Conservation (phyloP, 2,113 vertebrate genomes). For the Calyptommatus sinebrachiatus region DNA sequence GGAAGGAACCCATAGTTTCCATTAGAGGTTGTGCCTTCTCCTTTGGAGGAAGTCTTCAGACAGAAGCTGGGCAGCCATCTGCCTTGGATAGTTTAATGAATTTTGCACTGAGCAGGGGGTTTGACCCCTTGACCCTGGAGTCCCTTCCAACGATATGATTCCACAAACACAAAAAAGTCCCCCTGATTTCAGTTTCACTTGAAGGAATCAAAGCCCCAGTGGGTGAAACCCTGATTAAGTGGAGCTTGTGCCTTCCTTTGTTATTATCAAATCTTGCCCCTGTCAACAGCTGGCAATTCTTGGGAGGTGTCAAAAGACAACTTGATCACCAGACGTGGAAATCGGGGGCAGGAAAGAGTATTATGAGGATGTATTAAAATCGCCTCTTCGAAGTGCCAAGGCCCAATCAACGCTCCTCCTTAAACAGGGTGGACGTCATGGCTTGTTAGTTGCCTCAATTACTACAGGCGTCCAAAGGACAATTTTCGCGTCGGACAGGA, state of each 20-base stretch:
- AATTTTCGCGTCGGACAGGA: rapidly evolving
- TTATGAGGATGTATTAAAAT: rapidly evolving
- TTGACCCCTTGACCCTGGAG: too few species aligned
- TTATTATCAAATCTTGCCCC: background rate
- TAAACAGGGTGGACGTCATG: background rate
- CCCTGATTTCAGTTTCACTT: background rate
- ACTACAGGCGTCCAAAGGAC: background rate
- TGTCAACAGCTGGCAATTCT: background rate
- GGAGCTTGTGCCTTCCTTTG: background rate
- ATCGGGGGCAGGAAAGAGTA: rapidly evolving
- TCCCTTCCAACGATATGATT: too few species aligned
- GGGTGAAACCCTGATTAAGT: background rate
- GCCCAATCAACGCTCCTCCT: background rate
- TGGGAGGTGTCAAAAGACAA: background rate
- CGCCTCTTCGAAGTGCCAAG: background rate
- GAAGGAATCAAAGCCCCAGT: background rate
- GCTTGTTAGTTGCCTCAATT: rapidly evolving
- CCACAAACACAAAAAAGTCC: too few species aligned
- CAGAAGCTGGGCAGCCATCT: too few species aligned
- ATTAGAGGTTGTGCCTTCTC: too few species aligned
- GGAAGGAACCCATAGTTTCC: too few species aligned
- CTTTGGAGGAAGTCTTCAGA: too few species aligned
- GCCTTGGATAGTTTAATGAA: too few species aligned
- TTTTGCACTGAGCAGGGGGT: too few species aligned
- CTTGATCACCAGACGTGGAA: rapidly evolving